Percentiles rank a stretch among this genome's conserved stretches.
phyloP scores from a whole-genome alignment of 2,888 invertebrate species.

The Macaria notata region DNA sequence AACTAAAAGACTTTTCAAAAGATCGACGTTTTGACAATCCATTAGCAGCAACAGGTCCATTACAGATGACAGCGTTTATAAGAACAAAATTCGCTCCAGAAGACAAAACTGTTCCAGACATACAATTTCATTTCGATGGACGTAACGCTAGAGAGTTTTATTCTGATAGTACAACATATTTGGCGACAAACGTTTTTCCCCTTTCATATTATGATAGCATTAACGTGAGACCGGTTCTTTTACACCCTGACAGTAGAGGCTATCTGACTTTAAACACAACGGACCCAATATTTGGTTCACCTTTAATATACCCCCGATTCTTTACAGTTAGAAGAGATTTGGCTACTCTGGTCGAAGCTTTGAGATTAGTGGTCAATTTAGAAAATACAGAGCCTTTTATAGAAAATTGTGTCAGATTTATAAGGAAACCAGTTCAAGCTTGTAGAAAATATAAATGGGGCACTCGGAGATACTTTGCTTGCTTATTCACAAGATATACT shows the following conservation, averaged over 20 bases:
- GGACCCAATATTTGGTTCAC: conserved; percentile 86
- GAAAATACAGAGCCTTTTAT: conserved; percentile 81
- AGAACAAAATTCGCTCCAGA: conserved; percentile 79
- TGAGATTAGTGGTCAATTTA: conserved; percentile 80
- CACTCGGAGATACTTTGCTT: conserved; percentile 85
- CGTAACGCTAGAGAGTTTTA: conserved; percentile 78
- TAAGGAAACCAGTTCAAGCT: conserved; percentile 78
- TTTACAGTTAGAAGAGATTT: conserved; percentile 84
- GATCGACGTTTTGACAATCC: conserved; percentile 58
- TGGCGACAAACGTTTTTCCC: conserved; percentile 70
- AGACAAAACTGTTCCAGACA: conserved; percentile 80
- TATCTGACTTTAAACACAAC: conserved; percentile 82
- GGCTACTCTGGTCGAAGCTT: conserved; percentile 81
- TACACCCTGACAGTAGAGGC: conserved; percentile 84
- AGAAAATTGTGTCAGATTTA: conserved; percentile 76
- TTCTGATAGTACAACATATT: conserved; percentile 76
- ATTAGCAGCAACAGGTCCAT: conserved; percentile 77
- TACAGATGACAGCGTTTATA: conserved; percentile 82
- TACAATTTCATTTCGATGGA: conserved; percentile 85
- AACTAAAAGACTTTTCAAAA: conserved; percentile 62
- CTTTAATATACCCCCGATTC: conserved; percentile 87
- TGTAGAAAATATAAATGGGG: conserved; percentile 81
- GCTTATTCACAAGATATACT: conserved; percentile 84
- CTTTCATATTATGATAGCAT: conserved; percentile 84
- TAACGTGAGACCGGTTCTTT: conserved; percentile 82